These are phyloP conservation scores for Drosophila meridiana DNA, from an alignment of 2,888 invertebrate species.

Conservation along the genomic window DNA sequence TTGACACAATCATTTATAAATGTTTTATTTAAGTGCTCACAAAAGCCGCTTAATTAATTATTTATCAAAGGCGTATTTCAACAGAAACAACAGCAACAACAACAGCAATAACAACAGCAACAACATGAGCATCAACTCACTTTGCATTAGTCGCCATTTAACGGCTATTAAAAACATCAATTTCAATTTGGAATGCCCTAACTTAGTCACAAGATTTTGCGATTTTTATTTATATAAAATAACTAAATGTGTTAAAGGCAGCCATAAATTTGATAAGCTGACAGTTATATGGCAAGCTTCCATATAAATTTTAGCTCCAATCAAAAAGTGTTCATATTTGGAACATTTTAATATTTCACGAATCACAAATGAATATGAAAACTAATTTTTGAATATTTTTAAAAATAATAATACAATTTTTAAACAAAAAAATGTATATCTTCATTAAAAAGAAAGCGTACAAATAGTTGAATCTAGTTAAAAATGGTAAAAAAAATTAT, in stretches of 20 bases:
- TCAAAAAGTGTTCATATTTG: background rate
- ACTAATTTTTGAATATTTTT: background rate
- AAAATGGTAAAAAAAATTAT: no score
- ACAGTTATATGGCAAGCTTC: constrained; percentile 8
- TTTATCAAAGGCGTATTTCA: constrained; percentile 70
- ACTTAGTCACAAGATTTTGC: constrained; percentile 14
- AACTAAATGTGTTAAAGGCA: constrained; percentile 5
- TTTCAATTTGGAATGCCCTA: constrained; percentile 41
- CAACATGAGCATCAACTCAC: constrained; percentile 24
- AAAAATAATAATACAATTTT: no score
- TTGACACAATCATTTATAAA: constrained; percentile 79
- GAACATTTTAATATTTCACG: background rate
- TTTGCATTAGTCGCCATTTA: constrained; percentile 47
- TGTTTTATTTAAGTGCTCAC: constrained; percentile 65
- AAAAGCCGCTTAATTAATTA: constrained; percentile 73
- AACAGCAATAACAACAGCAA: constrained; percentile 32
- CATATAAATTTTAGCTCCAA: constrained; percentile 1
- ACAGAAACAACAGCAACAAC: constrained; percentile 49
- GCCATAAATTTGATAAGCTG: constrained; percentile 8
- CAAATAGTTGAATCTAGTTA: no score
- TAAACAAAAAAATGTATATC: no score
- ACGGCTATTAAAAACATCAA: constrained; percentile 49
- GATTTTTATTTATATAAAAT: constrained; percentile 1
- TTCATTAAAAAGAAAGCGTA: no score
- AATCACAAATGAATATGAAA: background rate